phyloP scores from a whole-genome alignment of 2,113 vertebrate genomes.

The Otolemur garnettii region DNA sequence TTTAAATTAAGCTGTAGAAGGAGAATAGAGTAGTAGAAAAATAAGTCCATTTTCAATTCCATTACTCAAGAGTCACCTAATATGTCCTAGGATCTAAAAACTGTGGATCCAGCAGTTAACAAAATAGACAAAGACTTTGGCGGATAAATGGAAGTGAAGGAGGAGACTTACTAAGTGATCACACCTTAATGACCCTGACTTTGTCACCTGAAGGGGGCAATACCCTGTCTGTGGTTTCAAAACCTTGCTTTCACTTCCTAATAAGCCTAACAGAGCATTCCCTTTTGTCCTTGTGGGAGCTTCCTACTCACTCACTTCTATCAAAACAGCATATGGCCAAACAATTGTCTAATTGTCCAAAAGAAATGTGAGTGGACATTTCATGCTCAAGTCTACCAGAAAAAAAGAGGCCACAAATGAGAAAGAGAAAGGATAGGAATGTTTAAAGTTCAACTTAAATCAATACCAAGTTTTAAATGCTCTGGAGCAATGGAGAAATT shows the following conservation, averaged over 20 bases:
- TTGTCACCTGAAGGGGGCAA: neutral
- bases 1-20: neutral
- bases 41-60: neutral
- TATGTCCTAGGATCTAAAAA: neutral
- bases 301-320: neutral
- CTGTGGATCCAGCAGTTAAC: neutral
- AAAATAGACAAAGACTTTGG: neutral
- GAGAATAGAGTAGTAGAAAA: neutral
- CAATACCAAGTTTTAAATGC: constrained; percentile 34
- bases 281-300: neutral
- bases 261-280: neutral
- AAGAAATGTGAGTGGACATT: neutral
- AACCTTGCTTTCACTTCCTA: neutral
- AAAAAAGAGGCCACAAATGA: neutral
- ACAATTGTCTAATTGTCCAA: neutral
- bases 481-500: neutral
- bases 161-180: neutral
- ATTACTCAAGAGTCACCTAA: neutral
- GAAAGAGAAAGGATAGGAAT: neutral
- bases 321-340: neutral
- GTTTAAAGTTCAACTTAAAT: constrained; percentile 1
- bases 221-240: neutral
- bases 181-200: neutral
- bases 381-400: neutral
- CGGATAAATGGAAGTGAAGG: neutral